Conservation (phyloP, 2,797 vertebrate genomes). For the Sebastes hubbsi region DNA sequence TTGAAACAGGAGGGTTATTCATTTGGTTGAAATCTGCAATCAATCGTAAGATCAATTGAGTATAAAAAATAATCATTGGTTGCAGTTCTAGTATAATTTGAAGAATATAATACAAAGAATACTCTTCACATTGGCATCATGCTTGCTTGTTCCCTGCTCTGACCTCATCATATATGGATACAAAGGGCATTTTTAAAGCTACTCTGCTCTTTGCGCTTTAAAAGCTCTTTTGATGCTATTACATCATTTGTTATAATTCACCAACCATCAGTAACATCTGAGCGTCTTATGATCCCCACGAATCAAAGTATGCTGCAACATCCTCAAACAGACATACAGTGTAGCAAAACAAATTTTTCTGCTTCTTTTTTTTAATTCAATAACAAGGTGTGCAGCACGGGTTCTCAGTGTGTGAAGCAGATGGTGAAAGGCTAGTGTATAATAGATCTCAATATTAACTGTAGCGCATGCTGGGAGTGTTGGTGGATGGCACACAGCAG, state of each 20-base stretch:
- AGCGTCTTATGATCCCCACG: slow-evolving; percentile 36
- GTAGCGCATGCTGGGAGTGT: slow-evolving; percentile 83
- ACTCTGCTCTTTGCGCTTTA: slow-evolving; percentile 19
- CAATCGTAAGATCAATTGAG: not conserved
- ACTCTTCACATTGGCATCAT: not conserved
- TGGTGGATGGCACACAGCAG: slow-evolving; percentile 79
- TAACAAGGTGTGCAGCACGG: slow-evolving; percentile 68
- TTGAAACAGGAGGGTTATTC: not conserved
- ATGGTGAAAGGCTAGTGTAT: slow-evolving; percentile 82
- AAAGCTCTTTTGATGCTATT: slow-evolving; percentile 46
- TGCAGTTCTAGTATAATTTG: not conserved
- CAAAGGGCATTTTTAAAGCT: not conserved
- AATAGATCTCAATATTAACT: slow-evolving; percentile 87
- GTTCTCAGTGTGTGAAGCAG: slow-evolving; percentile 78
- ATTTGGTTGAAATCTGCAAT: not conserved
- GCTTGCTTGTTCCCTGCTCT: slow-evolving; percentile 10
- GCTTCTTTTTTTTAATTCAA: slow-evolving; percentile 32
- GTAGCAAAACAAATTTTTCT: slow-evolving; percentile 16
- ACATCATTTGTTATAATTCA: slow-evolving; percentile 52
- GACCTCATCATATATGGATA: slow-evolving; percentile 10
- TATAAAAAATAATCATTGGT: not conserved
- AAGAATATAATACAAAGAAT: slow-evolving; percentile 4
- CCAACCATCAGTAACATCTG: slow-evolving; percentile 38
- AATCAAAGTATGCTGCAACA: slow-evolving; percentile 52
- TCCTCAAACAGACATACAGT: slow-evolving; percentile 30